Evolutionary conservation across 92 coral and sea anemone species (phyloP), one percentile per base, ranked within the genome.

Genomic region (Epizoanthus ramosus): DNA sequence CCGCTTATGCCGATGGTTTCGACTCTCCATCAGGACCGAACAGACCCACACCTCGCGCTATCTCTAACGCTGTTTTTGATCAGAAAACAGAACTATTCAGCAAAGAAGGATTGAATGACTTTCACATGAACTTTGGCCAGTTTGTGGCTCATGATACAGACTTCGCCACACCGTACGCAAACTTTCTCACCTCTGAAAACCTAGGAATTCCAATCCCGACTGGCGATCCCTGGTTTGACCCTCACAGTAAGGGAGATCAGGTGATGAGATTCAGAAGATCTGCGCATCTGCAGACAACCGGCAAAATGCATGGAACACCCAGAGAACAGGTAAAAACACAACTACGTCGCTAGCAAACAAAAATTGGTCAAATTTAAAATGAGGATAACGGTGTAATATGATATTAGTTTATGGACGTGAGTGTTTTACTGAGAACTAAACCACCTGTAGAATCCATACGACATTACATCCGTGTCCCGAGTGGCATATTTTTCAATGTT

Each of bases 141-240:
- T 86, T 97, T 52, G 84, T 97, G 60, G 99, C 99, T 6, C 99
- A 97, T 87, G 99, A 97, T 81, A 90, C 95, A 5, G 99, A 97
- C 67, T 97, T 97, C 60, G 98, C 99, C 28, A 97, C 99, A 17
- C 99, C 99, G 6, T 97, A 97, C 68, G 99, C 99, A 23, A 97
- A 97, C 84, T 88, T 93, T 47, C 84, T 97, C 65, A 91, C 99
- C 15, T 90, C 95, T 59, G 99, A 97, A 65, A 97, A 97, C 75
- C 87, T 97, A 41, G 99, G 98, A 8, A 94, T 97, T 68, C 84
- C 92, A 4, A 92, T 97, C 39, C 99, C 99, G 1, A 77, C 80
- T 31, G 98, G 99, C 8, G 99, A 97, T 64, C 87, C 99, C 72
- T 97, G 99, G 99, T 97, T 97, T 85, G 99, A 97, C 81, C 99